Evolutionary conservation across 2,888 invertebrate species (phyloP), one percentile per base, ranked within the genome.

Genomic region (Drosophila flavopinicola): DNA sequence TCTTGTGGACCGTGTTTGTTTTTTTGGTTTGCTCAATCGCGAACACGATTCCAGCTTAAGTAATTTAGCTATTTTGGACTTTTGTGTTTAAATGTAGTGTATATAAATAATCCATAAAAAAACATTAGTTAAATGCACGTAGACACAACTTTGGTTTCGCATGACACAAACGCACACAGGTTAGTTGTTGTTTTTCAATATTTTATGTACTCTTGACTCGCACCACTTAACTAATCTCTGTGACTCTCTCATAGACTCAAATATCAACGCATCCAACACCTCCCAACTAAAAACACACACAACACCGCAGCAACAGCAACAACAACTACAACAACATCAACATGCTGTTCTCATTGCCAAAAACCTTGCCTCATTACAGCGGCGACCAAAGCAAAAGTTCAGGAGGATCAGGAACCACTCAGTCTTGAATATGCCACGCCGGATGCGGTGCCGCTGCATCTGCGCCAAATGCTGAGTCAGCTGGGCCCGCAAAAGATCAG

Each of bases 401-500:
- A 10, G 11, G 6, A 11, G 25, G 10, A 25, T 10, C 32, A 63
- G 6, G 49, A 41, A 0, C 71, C 75, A 1, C 49, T 78, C 25
- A 85, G 27, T 48, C 66, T 91, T 10, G 88, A 88, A 32, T 87
- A 90, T 42, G 79, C 90, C 3, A 88, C 82, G 2, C 32, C 82
- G n/a, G 67, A 85, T 0, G 41, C 59, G 32, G 66, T 87, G 35
- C 91, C 91, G 6, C 37, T 70, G 30, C 90, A 91, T 66, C 57
- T 90, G 32, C 58, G 64, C 6, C 78, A 84, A 9, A 23, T 91
- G 9, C 45, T 90, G 11, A 69, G 56, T 5, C 75, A 69, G 24
- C 32, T 33, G 3, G 3, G 20, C 23, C 9, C 29, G 5, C 25
- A 20, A 7, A 44, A 61, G 44, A 9, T 37, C 30, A 15, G 66